These are phyloP conservation scores for Maconellicoccus hirsutus DNA, from an alignment of 1,140 invertebrate species.

Conservation along the genomic window DNA sequence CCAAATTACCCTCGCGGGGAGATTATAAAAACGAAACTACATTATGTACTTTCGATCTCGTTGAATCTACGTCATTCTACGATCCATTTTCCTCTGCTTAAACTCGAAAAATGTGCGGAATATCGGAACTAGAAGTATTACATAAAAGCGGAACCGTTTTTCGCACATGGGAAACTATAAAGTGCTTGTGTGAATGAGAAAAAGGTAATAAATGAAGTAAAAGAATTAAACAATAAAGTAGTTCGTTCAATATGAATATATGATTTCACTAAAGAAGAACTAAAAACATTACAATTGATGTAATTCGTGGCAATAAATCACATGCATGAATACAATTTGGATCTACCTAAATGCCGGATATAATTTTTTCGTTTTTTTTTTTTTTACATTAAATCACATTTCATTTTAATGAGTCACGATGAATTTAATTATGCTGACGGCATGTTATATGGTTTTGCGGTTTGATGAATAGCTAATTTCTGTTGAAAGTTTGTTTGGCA, in stretches of 20 bases:
- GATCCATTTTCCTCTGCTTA: background rate
- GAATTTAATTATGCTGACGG: too few relatives aligned
- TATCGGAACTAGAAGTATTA: background rate
- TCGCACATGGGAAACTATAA: background rate
- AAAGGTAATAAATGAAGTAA: background rate
- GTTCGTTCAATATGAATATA: background rate
- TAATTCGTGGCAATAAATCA: background rate
- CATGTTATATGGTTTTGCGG: too few relatives aligned
- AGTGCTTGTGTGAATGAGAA: background rate
- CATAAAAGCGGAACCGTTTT: background rate
- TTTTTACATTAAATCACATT: background rate
- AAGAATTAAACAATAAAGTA: background rate
- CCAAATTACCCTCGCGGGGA: background rate
- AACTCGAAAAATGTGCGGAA: background rate
- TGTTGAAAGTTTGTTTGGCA: too few relatives aligned
- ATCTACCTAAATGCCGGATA: background rate
- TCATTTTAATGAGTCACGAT: background rate
- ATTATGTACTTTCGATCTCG: background rate
- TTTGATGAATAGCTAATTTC: too few relatives aligned
- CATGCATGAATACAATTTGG: background rate
- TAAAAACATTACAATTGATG: background rate
- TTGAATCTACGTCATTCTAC: background rate
- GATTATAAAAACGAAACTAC: constrained; percentile 3
- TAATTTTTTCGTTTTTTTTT: background rate
- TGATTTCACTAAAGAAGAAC: background rate